phyloP scores from a whole-genome alignment of 2,797 vertebrate species.

The Jordanella pulchra region DNA sequence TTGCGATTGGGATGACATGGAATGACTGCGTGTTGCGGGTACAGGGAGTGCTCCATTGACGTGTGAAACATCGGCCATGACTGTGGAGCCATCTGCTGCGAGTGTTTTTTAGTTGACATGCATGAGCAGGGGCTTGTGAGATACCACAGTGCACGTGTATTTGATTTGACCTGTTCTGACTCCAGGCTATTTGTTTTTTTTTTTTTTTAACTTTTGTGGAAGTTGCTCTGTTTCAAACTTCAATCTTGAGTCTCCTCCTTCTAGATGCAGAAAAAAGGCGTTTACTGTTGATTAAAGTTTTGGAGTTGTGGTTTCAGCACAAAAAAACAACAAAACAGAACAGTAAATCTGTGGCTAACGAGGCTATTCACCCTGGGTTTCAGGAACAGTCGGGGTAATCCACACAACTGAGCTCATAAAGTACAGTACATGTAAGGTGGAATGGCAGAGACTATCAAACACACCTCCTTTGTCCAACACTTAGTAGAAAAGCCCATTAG shows the following conservation, averaged over 20 bases:
- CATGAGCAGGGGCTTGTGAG: slow-evolving; percentile 29
- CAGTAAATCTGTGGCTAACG: not conserved
- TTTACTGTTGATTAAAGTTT: not conserved
- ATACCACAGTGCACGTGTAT: slow-evolving; percentile 10
- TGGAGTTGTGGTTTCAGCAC: not conserved
- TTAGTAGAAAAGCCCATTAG: too few relatives aligned
- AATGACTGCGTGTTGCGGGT: slow-evolving; percentile 45
- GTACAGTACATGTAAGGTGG: not conserved
- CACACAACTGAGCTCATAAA: not conserved
- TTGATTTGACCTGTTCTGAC: slow-evolving; percentile 28
- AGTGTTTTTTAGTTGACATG: slow-evolving; percentile 24
- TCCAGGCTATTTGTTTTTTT: slow-evolving; percentile 34
- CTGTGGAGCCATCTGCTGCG: slow-evolving; percentile 74
- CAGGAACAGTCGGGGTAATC: not conserved
- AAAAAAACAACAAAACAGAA: not conserved
- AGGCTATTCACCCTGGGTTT: not conserved
- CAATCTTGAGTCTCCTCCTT: not conserved
- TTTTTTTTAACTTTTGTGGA: slow-evolving; percentile 2
- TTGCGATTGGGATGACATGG: slow-evolving; percentile 22
- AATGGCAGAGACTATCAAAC: not conserved
- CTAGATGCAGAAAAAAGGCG: not conserved
- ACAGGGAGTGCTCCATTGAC: slow-evolving; percentile 71
- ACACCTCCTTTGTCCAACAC: not conserved
- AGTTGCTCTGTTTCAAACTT: slow-evolving; percentile 18
- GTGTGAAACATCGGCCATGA: slow-evolving; percentile 79